These are phyloP conservation scores for Ctenopoma kingsleyae DNA, from an alignment of 2,797 vertebrate genomes.

Conservation along the genomic window DNA sequence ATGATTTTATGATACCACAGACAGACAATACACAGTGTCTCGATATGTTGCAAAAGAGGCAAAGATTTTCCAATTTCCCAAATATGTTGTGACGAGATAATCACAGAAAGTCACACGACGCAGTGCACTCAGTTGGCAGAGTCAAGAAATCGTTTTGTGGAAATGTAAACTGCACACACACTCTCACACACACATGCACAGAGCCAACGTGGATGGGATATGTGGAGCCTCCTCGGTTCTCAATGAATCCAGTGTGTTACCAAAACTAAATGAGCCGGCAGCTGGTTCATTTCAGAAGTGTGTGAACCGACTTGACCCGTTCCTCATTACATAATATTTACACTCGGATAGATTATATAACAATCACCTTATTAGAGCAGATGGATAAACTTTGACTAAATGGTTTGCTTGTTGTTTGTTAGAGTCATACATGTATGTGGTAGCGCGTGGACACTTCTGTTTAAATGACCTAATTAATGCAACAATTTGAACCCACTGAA, in stretches of 20 bases:
- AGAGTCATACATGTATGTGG: background rate
- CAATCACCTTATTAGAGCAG: conserved; percentile 36
- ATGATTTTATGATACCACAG: background rate
- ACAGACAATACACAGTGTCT: background rate
- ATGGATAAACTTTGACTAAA: conserved; percentile 14
- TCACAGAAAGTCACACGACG: conserved; percentile 28
- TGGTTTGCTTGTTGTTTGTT: conserved; percentile 9
- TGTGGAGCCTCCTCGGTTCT: conserved; percentile 34
- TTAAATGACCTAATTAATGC: conserved; percentile 23
- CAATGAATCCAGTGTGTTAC: conserved; percentile 66
- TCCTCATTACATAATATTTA: conserved; percentile 69
- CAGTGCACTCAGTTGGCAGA: conserved; percentile 25
- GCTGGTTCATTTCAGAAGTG: conserved; percentile 70
- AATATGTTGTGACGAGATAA: conserved; percentile 6
- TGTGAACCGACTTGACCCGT: conserved; percentile 44
- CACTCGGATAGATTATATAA: conserved; percentile 57
- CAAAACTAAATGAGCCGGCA: conserved; percentile 44
- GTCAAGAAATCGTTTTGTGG: conserved; percentile 26
- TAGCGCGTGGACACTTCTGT: conserved; percentile 27
- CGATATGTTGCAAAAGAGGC: conserved; percentile 1
- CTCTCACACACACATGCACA: conserved; percentile 4
- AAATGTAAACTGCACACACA: conserved; percentile 19
- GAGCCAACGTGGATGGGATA: conserved; percentile 17
- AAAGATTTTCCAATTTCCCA: conserved; percentile 8
- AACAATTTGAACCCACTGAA: conserved; percentile 6